Evolutionary conservation across 2,888 invertebrate genomes (phyloP), one percentile per base, ranked within the genome.

Genomic region (Ametastegia equiseti): DNA sequence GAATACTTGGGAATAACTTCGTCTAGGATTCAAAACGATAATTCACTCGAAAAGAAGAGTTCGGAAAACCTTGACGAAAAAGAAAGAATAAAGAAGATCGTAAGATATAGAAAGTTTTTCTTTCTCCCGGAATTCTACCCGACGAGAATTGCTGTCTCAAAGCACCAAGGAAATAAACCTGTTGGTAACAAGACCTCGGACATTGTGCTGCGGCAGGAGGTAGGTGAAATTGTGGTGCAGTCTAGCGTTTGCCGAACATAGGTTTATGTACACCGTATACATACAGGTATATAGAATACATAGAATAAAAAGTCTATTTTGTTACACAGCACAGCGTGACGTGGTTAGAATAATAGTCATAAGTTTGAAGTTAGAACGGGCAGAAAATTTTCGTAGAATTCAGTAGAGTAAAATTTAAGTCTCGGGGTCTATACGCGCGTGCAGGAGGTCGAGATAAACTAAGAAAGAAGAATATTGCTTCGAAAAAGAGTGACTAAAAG

Each of bases 381-480:
- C 54, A 23, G 75, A 75, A 75, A 75, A 75, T 87, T 87, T 88
- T 90, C 90, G 90, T 84, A 86, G 50, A 39, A 45, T 45, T 45
- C 27, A n/a, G n/a, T 69, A 13, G 13, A 71, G 23, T 27, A n/a
- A 6, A 71, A 71, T 71, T 15, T 71, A 47, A 15, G 71, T 71
- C 27, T 11, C 11, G 27, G 42, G 13, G 15, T 33, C 33, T 33
- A 15, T 15, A 7, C 27, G 63, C n/a, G n/a, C n/a, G n/a, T 15
- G 33, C 65, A 67, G n/a, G 36, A 27, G 65, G 30, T 7, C 36
- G 30, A 71, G 47, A 71, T 27, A 63, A 15, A 2, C 33, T 69
- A 33, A 42, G 15, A 54, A 19, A 80, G 57, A 45, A 27, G 65
- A 39, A 78, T 79, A 81, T 81, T 80, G 80, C 81, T 81, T 73